Percentiles rank a stretch among this genome's conserved stretches.
Evolutionary conservation across 1,140 invertebrate species (phyloP).

Genomic region (Globodera ellingtonae): DNA sequence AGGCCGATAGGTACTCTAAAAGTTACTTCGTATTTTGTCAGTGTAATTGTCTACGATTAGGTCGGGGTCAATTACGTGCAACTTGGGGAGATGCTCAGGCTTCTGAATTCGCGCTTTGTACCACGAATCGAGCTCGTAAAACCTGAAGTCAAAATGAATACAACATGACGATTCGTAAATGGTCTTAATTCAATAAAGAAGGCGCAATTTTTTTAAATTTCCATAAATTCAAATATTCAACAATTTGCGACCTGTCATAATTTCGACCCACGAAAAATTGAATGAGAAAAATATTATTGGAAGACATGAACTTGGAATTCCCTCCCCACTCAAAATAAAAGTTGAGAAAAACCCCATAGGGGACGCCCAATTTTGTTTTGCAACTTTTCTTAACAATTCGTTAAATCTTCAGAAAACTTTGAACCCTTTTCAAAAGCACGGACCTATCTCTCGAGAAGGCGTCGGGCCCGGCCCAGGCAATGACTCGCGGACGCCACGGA

Average conservation of each 20-base stretch:
- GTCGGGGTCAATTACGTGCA: slow-evolving; percentile 63
- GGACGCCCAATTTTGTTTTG: slow-evolving; percentile 11
- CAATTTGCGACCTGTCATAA: not conserved
- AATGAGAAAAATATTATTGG: no score
- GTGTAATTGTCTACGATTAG: slow-evolving; percentile 34
- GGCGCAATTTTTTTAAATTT: no score
- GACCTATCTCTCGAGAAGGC: slow-evolving; percentile 60
- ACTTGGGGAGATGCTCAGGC: slow-evolving; percentile 58
- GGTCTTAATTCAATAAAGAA: no score
- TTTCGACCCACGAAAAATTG: no score
- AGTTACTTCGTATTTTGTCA: slow-evolving; percentile 30
- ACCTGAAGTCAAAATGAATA: slow-evolving; percentile 47
- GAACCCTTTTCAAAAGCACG: no score
- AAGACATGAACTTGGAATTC: no score
- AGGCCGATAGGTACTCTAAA: not conserved
- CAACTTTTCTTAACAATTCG: no score
- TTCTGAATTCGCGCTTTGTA: slow-evolving; percentile 64
- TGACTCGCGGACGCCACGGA: slow-evolving; percentile 55
- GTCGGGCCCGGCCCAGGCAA: slow-evolving; percentile 64
- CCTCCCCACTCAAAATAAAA: no score
- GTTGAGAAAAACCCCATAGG: no score
- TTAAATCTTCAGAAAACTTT: no score
- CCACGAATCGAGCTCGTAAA: slow-evolving; percentile 61
- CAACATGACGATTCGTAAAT: no score
- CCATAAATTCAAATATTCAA: slow-evolving; percentile 25